phyloP scores from a whole-genome alignment of 2,113 vertebrate species.

The Heptranchias perlo region DNA sequence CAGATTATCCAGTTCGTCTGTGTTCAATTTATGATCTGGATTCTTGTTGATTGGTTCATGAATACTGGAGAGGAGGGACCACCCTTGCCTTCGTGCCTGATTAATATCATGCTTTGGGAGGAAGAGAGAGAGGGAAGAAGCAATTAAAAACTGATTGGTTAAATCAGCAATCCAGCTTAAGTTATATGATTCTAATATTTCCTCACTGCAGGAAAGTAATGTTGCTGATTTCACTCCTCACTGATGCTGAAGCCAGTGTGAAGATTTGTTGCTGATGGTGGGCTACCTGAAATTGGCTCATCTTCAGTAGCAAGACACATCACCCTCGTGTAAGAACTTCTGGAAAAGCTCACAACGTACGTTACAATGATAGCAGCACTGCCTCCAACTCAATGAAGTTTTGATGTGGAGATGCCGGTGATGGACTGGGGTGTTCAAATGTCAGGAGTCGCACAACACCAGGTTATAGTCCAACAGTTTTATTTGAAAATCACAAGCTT shows the following conservation, averaged over 20 bases:
- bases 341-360: not conserved
- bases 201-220: not conserved
- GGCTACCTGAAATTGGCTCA: not conserved
- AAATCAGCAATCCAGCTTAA: not conserved
- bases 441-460: no score
- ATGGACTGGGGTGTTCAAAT: no score
- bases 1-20: conserved; percentile 86
- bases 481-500: no score
- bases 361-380: not conserved
- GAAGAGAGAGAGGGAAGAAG: conserved; percentile 14
- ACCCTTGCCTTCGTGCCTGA: conserved; percentile 70
- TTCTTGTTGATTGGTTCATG: conserved; percentile 68
- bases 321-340: not conserved
- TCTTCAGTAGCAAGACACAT: not conserved
- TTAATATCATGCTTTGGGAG: conserved; percentile 70
- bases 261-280: not conserved
- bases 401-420: no score
- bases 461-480: no score
- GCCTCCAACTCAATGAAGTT: not conserved
- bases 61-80: conserved; percentile 70
- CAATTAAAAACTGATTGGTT: fast-evolving
- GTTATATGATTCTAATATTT: not conserved
- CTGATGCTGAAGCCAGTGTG: not conserved
- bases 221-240: not conserved
- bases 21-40: conserved; percentile 74